Percentiles rank a stretch among this genome's conserved stretches.
phyloP scores from a whole-genome alignment of 1,140 invertebrate genomes.

The Eumeta japonica region DNA sequence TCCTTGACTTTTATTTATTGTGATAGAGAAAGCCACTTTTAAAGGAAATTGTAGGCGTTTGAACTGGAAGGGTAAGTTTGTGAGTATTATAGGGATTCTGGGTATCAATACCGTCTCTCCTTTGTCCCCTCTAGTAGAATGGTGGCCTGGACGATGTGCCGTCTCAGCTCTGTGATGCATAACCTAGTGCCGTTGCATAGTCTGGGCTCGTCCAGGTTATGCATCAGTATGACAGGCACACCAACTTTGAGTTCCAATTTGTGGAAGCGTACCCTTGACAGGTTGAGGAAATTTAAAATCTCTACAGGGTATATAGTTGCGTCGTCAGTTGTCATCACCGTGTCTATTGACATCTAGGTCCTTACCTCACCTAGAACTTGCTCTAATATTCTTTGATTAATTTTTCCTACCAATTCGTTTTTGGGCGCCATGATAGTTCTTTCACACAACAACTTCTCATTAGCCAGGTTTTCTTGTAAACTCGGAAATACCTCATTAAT shows the following conservation, averaged over 20 bases:
- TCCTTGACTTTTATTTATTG: slow-evolving; percentile 61
- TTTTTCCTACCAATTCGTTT: slow-evolving; percentile 20
- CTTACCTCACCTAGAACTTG: slow-evolving; percentile 11
- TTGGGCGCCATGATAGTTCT: slow-evolving; percentile 23
- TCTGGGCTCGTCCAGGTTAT: slow-evolving; percentile 21
- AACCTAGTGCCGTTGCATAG: slow-evolving; percentile 21
- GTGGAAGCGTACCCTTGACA: no score
- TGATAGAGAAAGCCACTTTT: slow-evolving; percentile 52
- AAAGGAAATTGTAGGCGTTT: slow-evolving; percentile 57
- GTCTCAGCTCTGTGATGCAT: slow-evolving; percentile 14
- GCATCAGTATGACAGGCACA: slow-evolving; percentile 17
- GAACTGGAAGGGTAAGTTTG: slow-evolving; percentile 38
- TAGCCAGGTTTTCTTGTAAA: slow-evolving; percentile 18
- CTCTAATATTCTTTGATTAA: slow-evolving; percentile 20
- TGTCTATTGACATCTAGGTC: slow-evolving; percentile 14
- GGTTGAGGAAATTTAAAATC: slow-evolving; percentile 18
- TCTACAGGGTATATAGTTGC: slow-evolving; percentile 16
- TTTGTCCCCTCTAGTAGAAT: slow-evolving; percentile 27
- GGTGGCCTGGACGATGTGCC: slow-evolving; percentile 15
- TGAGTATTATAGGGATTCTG: slow-evolving; percentile 33
- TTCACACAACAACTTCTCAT: slow-evolving; percentile 22
- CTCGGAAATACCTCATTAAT: slow-evolving; percentile 16
- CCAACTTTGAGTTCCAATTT: no score
- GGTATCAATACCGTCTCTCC: slow-evolving; percentile 38
- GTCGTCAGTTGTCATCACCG: slow-evolving; percentile 14